These are phyloP conservation scores for Carduelis carduelis DNA, from an alignment of 2,797 vertebrate species.

Conservation along the genomic window DNA sequence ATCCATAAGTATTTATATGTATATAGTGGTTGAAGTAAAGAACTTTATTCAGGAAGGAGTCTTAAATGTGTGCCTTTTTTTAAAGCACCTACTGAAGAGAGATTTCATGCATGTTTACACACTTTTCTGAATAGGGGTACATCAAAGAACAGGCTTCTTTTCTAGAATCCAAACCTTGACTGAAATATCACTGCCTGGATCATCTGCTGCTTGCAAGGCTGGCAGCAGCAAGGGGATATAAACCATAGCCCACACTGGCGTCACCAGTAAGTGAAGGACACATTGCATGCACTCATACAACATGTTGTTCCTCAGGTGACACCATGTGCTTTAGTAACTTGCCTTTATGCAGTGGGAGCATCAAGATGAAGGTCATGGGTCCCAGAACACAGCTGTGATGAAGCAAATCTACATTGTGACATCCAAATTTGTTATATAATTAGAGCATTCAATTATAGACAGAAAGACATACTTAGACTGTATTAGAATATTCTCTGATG, in stretches of 20 bases:
- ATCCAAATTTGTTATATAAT: constrained; percentile 25
- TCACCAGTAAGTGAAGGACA: not conserved
- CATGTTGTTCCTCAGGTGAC: not conserved
- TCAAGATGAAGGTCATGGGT: not conserved
- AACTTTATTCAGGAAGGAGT: not conserved
- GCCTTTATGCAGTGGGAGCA: not conserved
- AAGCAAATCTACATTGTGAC: not conserved
- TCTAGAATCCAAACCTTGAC: not conserved
- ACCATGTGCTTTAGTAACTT: not conserved
- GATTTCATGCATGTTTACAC: not conserved
- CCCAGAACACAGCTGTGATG: not conserved
- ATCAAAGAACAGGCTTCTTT: not conserved
- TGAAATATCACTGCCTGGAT: not conserved
- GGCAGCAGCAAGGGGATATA: not conserved
- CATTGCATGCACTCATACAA: not conserved
- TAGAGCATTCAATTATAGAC: constrained; percentile 32
- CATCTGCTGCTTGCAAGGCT: not conserved
- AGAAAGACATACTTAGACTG: not conserved
- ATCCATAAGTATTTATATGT: not conserved
- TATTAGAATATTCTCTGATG: not conserved
- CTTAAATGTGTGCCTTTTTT: not conserved
- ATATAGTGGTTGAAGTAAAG: not conserved
- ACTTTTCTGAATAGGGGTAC: not conserved
- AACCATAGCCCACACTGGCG: not conserved
- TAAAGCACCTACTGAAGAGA: not conserved